phyloP scores from a whole-genome alignment of 1,140 invertebrate species.

The Solenopsis invicta region DNA sequence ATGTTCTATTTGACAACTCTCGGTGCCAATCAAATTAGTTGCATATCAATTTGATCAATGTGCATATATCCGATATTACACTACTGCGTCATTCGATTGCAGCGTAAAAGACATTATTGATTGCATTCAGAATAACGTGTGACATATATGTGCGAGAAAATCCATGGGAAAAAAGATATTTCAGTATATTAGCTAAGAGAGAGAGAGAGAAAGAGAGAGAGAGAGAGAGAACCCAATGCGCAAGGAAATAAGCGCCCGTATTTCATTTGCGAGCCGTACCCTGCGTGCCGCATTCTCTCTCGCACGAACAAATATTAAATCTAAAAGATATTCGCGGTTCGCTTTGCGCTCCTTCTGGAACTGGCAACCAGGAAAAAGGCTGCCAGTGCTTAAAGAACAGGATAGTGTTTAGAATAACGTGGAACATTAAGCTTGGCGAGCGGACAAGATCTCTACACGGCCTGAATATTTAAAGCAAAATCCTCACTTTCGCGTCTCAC shows the following conservation, averaged over 20 bases:
- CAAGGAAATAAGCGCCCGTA: conserved; percentile 42
- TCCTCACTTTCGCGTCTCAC: conserved; percentile 56
- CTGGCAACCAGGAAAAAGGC: conserved; percentile 47
- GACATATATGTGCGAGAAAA: background rate
- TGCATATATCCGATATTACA: conserved; percentile 6
- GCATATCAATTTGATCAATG: conserved; percentile 30
- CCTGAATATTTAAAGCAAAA: conserved; percentile 81
- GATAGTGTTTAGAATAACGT: conserved; percentile 78
- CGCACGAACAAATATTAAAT: conserved; percentile 77
- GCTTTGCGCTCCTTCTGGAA: conserved; percentile 12
- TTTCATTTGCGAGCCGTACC: conserved; percentile 22
- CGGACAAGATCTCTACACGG: conserved; percentile 70
- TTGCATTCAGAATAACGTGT: background rate
- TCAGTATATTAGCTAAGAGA: background rate
- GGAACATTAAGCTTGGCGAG: conserved; percentile 77
- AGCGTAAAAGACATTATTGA: conserved; percentile 4
- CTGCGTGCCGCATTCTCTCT: conserved; percentile 53
- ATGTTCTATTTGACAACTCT: conserved; percentile 34
- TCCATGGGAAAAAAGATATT: background rate
- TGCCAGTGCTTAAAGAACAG: conserved; percentile 75
- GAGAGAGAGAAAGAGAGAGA: background rate
- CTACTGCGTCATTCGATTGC: conserved; percentile 3
- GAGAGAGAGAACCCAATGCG: background rate
- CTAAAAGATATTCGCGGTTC: conserved; percentile 51
- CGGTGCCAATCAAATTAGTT: conserved; percentile 37